Base-by-base conservation (phyloP, 2,888 invertebrate genomes). In the Carabus problematicus region DNA sequence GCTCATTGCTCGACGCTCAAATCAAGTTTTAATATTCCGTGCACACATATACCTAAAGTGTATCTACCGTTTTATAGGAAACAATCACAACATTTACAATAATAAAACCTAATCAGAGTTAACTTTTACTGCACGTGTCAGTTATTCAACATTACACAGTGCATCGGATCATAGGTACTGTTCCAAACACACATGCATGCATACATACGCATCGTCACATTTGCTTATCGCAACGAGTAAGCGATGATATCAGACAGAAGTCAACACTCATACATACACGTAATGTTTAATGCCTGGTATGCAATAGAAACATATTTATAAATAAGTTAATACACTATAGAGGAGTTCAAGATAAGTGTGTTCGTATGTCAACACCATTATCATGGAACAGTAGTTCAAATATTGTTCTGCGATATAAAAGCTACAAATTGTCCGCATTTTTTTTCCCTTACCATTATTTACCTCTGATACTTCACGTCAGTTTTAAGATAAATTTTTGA, bases 401-500 rank as follows among this genome's bases (percentile, higher is more conserved):
- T 45, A 45, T 45, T 45, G 45, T 45, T 7, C 7, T 12, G 45
- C 14, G 2, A 45, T 45, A 45, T 12, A 14, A 45, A 45, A 3
- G 45, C 14, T 45, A 14, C 14, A 1, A 12, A 45, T 11, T 45
- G 11, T 45, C n/a, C 14, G 11, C 7, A 45, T 45, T 45, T 45
- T 45, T n/a, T 45, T 45, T 42, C 9, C 42, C 42, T 9, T 42
- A 9, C 29, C 6, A 29, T 29, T 29, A 29, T 29, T 29, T 29
- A 29, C 29, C 29, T 6, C 6, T 45, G 45, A 18, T 54, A 54
- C 1, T 18, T 9, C 12, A 16, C n/a, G n/a, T 16, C 14, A 14
- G 14, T 54, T n/a, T 9, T 6, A 16, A 54, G 54, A 54, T 54
- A 54, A 54, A 12, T 11, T 19, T 56, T 56, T 56, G 56, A 56